A percentile compares a stretch with the other conserved stretches of the same genome.
These are phyloP conservation scores for Toxotes jaculatrix DNA, from an alignment of 2,113 vertebrate species.

Conservation along the genomic window DNA sequence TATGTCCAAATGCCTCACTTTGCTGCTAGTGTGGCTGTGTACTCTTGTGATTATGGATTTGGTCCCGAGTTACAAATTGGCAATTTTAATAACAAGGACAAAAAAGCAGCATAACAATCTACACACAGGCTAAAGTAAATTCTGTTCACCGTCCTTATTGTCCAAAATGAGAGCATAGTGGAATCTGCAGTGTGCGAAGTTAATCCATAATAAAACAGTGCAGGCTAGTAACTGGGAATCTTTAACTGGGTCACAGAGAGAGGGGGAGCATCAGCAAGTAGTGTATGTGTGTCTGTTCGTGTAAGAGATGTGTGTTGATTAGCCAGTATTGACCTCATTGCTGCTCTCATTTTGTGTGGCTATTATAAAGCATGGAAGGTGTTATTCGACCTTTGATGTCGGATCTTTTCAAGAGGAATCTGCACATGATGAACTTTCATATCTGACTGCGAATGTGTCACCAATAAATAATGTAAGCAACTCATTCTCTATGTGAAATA, in stretches of 20 bases:
- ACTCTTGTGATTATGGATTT: too few relatives aligned
- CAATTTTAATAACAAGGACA: background rate
- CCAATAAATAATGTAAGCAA: slow-evolving; percentile 37
- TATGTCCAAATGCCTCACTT: background rate
- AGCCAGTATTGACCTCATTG: slow-evolving; percentile 70
- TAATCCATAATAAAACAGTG: slow-evolving; percentile 81
- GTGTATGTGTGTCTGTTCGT: slow-evolving; percentile 35
- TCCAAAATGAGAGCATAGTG: slow-evolving; percentile 37
- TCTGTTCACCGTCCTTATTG: background rate
- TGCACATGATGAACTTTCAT: background rate
- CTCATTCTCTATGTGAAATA: slow-evolving; percentile 18
- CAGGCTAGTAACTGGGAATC: slow-evolving; percentile 68
- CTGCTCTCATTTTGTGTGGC: slow-evolving; percentile 60
- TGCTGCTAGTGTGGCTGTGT: background rate
- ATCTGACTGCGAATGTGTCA: slow-evolving; percentile 3
- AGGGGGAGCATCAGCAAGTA: slow-evolving; percentile 52
- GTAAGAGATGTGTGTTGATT: slow-evolving; percentile 61
- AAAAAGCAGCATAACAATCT: background rate
- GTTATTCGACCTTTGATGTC: slow-evolving; percentile 7
- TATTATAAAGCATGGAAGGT: slow-evolving; percentile 44
- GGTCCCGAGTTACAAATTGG: background rate
- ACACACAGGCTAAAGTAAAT: background rate
- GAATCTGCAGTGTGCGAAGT: slow-evolving; percentile 52
- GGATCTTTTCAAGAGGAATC: background rate
- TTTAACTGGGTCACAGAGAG: slow-evolving; percentile 81